Base-by-base conservation (phyloP, 2,888 invertebrate species). In the Hydrotaea cyrtoneurina region DNA sequence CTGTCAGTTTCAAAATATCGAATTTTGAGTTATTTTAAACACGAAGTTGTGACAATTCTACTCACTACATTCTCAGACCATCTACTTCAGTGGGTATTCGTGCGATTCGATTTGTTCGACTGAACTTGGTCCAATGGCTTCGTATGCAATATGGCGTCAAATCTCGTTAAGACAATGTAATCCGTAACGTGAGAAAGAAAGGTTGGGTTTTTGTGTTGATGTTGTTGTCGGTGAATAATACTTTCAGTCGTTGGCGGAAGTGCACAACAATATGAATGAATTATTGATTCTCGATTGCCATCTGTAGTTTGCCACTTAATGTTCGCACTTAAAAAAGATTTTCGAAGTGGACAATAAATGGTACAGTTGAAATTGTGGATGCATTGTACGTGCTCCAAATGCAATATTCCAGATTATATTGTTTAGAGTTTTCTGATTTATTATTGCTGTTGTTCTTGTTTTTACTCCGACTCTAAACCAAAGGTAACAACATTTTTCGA, bases 311-410 rank as follows among this genome's bases (percentile, higher is more conserved):
- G 72, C 81, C 81, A 82, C 62, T 79, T 79, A 79, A 73, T 82
- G 55, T 77, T 39, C 43, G 53, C 76, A 79, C 76, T 79, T 73
- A 74, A 69, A 82, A 82, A 85, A 82, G 79, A 77, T 77, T 85
- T 85, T 73, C 57, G 66, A 79, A 82, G 82, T 85, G 82, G 82
- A 74, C 79, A 85, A 85, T 82, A 82, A 85, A 85, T 85, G 82
- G 74, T 77, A 73, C 53, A 26, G 85, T 66, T 85, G 69, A 69
- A 73, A 82, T 79, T 77, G 59, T 74, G 53, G 79, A 82, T 82
- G 77, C 85, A 71, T 7, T 43, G 39, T 76, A 85, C 85, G 85
- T 85, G 85, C 72, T 72, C 71, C 53, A 75, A 80, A 78, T 80
- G 82, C 75, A 77, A 80, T 83, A 78, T 80, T 83, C 78, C 19